Conservation (phyloP, 2,888 invertebrate genomes). For the Leptinotarsa tumamoca region DNA sequence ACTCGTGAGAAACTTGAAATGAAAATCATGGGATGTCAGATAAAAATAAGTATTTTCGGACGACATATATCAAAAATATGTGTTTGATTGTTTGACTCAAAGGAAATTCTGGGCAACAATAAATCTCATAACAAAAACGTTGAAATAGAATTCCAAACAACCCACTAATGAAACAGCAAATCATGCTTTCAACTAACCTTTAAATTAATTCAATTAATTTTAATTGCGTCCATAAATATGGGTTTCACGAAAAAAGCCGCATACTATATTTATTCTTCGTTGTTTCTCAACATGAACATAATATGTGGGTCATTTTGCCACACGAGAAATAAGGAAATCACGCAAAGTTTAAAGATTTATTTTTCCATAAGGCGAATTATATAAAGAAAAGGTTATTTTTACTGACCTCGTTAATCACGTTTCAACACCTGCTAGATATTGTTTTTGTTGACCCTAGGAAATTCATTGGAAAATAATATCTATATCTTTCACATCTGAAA, state of each 20-base stretch:
- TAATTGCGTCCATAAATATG: slow-evolving; percentile 28
- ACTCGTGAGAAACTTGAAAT: no score
- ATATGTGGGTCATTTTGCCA: slow-evolving; percentile 33
- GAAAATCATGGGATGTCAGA: no score
- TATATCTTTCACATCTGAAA: no score
- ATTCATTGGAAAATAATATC: no score
- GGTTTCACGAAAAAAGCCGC: slow-evolving; percentile 24
- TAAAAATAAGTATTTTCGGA: no score
- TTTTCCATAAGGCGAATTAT: slow-evolving; percentile 9
- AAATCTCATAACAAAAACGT: no score
- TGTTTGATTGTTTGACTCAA: no score
- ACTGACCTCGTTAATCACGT: neutral
- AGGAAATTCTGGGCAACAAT: no score
- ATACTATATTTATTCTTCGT: slow-evolving; percentile 33
- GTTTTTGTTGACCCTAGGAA: no score
- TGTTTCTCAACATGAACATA: slow-evolving; percentile 38
- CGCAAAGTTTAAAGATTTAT: slow-evolving; percentile 40
- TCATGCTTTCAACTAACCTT: slow-evolving; percentile 21
- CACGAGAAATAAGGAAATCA: slow-evolving; percentile 40
- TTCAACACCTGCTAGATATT: neutral
- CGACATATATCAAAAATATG: no score
- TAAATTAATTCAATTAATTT: slow-evolving; percentile 33
- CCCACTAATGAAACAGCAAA: neutral
- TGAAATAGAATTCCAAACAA: neutral
- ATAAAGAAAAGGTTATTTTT: neutral